Conservation (phyloP, 2,113 vertebrate genomes). For the Pelecanus crispus region DNA sequence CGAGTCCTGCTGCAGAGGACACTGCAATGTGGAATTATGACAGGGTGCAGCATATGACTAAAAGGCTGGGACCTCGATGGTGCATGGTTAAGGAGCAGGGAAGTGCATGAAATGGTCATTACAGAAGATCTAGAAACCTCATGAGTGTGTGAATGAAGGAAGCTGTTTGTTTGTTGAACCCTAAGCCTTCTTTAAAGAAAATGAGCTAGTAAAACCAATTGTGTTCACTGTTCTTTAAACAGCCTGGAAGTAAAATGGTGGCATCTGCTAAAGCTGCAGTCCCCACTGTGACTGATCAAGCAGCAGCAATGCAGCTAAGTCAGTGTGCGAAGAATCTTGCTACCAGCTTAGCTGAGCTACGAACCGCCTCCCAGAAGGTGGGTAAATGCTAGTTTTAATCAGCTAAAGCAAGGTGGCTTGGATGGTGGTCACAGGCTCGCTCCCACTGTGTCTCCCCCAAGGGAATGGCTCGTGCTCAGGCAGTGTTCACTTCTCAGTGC, state of each 20-base stretch:
- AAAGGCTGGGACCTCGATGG: not conserved
- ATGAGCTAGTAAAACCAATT: not conserved
- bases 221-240: not conserved
- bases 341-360: constrained; percentile 91
- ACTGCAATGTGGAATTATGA: not conserved
- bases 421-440: not conserved
- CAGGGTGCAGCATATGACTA: not conserved
- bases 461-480: not conserved
- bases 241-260: constrained; percentile 99
- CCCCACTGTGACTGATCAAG: constrained; percentile 93
- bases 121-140: not conserved
- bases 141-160: not conserved
- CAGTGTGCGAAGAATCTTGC: constrained; percentile 98
- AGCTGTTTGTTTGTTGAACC: not conserved
- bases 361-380: constrained; percentile 94
- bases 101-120: not conserved
- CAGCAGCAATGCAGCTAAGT: constrained; percentile 96
- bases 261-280: constrained; percentile 93
- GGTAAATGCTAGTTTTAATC: not conserved
- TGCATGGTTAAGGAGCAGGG: not conserved
- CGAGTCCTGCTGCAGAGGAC: not conserved
- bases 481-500: not conserved
- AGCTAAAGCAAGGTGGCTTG: not conserved
- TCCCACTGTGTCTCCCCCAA: not conserved
- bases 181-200: not conserved